Percentiles rank a stretch among this genome's conserved stretches.
Conservation (phyloP, 2,797 vertebrate species). For the Gymnodraco acuticeps region DNA sequence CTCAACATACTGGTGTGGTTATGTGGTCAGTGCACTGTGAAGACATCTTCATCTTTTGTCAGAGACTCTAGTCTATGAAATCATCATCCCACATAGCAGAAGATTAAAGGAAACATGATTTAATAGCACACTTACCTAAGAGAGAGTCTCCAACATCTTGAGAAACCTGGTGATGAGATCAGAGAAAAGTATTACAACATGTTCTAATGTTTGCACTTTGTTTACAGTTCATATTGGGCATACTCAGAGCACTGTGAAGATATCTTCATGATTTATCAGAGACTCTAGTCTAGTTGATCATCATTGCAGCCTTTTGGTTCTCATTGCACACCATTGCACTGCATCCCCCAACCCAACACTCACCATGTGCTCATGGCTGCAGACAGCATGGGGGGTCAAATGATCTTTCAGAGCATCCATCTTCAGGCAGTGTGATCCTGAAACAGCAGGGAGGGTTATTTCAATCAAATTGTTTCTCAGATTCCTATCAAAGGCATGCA, state of each 20-base stretch:
- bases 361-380: conserved; percentile 16
- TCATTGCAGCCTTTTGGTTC: conserved; percentile 55
- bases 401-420: neutral
- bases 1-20: neutral
- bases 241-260: conserved; percentile 83
- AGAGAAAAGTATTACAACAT: neutral
- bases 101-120: accelerated
- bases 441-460: accelerated
- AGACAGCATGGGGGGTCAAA: neutral
- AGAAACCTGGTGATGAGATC: neutral
- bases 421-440: neutral
- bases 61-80: conserved; percentile 83
- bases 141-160: accelerated
- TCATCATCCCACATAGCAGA: conserved; percentile 72
- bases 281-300: conserved; percentile 85
- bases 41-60: conserved; percentile 68
- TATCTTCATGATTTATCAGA: conserved; percentile 82
- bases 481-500: neutral
- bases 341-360: conserved; percentile 2
- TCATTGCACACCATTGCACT: too few relatives aligned
- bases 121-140: conserved; percentile 26
- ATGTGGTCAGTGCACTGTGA: conserved; percentile 81
- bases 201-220: accelerated
- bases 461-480: neutral
- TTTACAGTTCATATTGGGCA: neutral